Evolutionary conservation across 2,113 vertebrate species (phyloP), one percentile per base, ranked within the genome.

Genomic region (Heloderma charlesbogerti): DNA sequence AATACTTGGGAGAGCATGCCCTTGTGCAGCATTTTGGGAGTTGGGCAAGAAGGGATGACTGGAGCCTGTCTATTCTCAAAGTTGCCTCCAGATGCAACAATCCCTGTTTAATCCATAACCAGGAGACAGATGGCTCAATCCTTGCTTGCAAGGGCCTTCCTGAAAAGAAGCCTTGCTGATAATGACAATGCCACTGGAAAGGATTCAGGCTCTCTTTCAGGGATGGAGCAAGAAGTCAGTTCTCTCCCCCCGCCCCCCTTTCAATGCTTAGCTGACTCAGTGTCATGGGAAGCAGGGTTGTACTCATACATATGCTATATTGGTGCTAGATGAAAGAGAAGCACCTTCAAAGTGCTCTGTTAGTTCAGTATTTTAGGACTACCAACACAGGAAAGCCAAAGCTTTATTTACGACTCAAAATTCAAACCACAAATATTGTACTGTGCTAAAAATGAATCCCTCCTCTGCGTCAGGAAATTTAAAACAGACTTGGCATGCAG

Each of bases 31-130:
- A 74, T 4, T 89, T 84, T 3, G 6, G 29, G 20, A 74, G 51
- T 31, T 60, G 86, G 84, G 86, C 85, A 57, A 90, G 94, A 48
- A 27, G 57, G 84, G 86, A 89, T 88, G 63, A 60, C 90, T n/a
- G 48, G 79, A 92, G 54, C 57, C 85, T 88, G 43, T 71, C 84
- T 93, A 86, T 90, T 87, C 57, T 51, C n/a, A 94, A 89, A 88
- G 63, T 18, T 27, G 93, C 93, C 94, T 94, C 92, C 93, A 90
- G 93, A 93, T 89, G 82, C 66, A 91, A 40, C 88, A 94, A 95
- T 94, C 92, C 51, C 92, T 83, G 91, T 93, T 96, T 95, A 91
- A 95, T 95, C 93, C 93, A 95, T 94, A 95, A 93, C 91, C 91
- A 92, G 89, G 91, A 95, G 92, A 95, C 94, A 96, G 95, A 95